phyloP scores from a whole-genome alignment of 2,888 invertebrate species.

The Amphimallon solstitiale region DNA sequence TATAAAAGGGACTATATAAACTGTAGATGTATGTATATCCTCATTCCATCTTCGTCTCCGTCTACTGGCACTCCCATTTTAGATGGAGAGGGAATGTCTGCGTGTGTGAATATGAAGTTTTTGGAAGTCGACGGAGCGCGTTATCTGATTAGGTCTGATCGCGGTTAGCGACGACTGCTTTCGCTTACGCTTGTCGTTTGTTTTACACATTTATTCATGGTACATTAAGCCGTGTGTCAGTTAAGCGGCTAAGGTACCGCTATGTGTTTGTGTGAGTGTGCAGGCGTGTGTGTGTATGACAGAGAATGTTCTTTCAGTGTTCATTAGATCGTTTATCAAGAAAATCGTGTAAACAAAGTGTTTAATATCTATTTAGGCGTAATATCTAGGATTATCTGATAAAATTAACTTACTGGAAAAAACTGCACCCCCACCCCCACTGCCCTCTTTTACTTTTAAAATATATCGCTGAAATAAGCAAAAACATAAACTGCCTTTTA shows the following conservation, averaged over 20 bases:
- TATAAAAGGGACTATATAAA: slow-evolving; percentile 7
- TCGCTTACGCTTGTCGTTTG: slow-evolving; percentile 55
- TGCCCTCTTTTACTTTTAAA: too few relatives aligned
- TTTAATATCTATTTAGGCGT: too few relatives aligned
- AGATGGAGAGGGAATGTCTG: slow-evolving; percentile 5
- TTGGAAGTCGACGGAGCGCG: slow-evolving; percentile 49
- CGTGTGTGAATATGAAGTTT: slow-evolving; percentile 39
- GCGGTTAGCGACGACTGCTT: slow-evolving; percentile 52
- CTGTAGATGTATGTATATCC: slow-evolving; percentile 1
- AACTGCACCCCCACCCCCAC: too few relatives aligned
- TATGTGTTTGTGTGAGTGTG: too few relatives aligned
- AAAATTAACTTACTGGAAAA: too few relatives aligned
- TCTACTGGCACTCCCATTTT: background rate
- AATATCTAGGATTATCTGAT: too few relatives aligned
- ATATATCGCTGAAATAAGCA: too few relatives aligned
- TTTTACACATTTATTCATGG: slow-evolving; percentile 56
- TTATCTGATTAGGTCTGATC: slow-evolving; percentile 56
- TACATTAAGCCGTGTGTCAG: slow-evolving; percentile 54
- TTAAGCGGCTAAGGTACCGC: slow-evolving; percentile 50
- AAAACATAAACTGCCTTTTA: too few relatives aligned
- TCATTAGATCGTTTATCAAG: too few relatives aligned
- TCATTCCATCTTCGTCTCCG: slow-evolving; percentile 21
- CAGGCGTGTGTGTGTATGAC: too few relatives aligned
- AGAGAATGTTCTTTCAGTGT: too few relatives aligned
- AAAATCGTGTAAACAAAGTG: too few relatives aligned